These are phyloP conservation scores for Athrips mouffetella DNA, from an alignment of 2,888 invertebrate genomes.

Conservation along the genomic window DNA sequence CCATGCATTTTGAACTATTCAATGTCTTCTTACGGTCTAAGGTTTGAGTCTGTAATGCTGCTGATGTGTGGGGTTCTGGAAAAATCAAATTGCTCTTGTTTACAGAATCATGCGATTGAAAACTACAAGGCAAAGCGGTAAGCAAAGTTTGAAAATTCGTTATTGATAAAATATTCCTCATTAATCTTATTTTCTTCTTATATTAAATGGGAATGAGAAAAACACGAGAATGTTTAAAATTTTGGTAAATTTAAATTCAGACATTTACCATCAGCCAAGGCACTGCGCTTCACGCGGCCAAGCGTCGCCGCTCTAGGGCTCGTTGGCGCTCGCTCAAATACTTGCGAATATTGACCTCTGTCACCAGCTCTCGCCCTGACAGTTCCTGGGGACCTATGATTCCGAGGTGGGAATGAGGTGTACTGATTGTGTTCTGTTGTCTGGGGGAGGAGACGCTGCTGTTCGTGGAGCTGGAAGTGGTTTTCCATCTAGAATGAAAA, in stretches of 20 bases:
- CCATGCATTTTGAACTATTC: slow-evolving; percentile 56
- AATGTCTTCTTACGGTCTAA: slow-evolving; percentile 56
- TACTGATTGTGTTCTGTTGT: slow-evolving; percentile 68
- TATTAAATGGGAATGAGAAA: too few species aligned
- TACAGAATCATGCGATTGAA: background rate
- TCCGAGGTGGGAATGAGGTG: slow-evolving; percentile 66
- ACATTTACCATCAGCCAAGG: slow-evolving; percentile 52
- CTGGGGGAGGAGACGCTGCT: slow-evolving; percentile 66
- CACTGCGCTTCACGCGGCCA: slow-evolving; percentile 61
- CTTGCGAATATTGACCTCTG: slow-evolving; percentile 71
- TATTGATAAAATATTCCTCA: too few species aligned
- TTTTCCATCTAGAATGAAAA: slow-evolving; percentile 54
- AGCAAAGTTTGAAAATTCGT: too few species aligned
- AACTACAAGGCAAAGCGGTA: background rate
- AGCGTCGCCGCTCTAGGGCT: slow-evolving; percentile 73
- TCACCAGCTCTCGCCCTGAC: slow-evolving; percentile 65
- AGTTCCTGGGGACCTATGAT: slow-evolving; percentile 53
- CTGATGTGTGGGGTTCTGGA: slow-evolving; percentile 68
- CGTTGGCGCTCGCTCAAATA: slow-evolving; percentile 77
- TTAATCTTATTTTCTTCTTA: too few species aligned
- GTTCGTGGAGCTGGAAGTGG: slow-evolving; percentile 71
- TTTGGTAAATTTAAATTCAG: slow-evolving; percentile 1
- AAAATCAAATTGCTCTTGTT: background rate
- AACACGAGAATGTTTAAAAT: background rate
- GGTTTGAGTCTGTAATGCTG: slow-evolving; percentile 71